Base-by-base conservation (phyloP, 2,113 vertebrate species). In the Xenopus tropicalis region DNA sequence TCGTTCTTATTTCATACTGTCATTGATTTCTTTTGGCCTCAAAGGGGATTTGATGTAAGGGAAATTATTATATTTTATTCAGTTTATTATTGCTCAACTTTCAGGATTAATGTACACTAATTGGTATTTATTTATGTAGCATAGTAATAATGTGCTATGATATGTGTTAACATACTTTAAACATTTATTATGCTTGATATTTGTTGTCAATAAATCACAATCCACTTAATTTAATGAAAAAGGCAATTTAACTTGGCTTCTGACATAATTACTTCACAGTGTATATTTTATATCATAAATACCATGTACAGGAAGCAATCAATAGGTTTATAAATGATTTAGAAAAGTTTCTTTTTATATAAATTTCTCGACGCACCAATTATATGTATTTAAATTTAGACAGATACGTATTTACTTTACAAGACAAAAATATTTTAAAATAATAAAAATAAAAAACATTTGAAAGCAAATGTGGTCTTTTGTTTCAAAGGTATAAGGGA, bases 161-260 rank as follows among this genome's bases (percentile, higher is more conserved):
- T 21, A 19, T 63, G 14, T 37, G 11, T 16, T 63, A 37, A 44
- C 62, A 44, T 65, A 11, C 37, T 65, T 65, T 43, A 65, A 44
- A 65, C 62, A 43, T 65, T 65, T 65, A 65, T 65, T 65, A 44
- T 37, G 29, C 29, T 37, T 37, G 19, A 44, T 65, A 44, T 65
- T 65, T 44, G 29, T 65, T 17, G 29, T 65, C 62, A 65, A 42
- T 64, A 43, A 44, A 65, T 65, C n/a, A 21, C 37, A 65, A 65
- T 65, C 37, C 62, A 65, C 42, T 65, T 65, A 42, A 29, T 65
- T 46, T 65, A 65, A 43, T 65, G 37, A 65, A n/a, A 65, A 65
- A 37, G 6, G 21, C 17, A n/a, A 63, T 63, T 63, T 63, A 37
- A 25, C 25, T 37, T 63, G 81, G 24, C 75, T 73, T 42, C 42